Evolutionary conservation across 2,888 invertebrate species (phyloP), one percentile per base, ranked within the genome.

Genomic region (Drosophila formosana): DNA sequence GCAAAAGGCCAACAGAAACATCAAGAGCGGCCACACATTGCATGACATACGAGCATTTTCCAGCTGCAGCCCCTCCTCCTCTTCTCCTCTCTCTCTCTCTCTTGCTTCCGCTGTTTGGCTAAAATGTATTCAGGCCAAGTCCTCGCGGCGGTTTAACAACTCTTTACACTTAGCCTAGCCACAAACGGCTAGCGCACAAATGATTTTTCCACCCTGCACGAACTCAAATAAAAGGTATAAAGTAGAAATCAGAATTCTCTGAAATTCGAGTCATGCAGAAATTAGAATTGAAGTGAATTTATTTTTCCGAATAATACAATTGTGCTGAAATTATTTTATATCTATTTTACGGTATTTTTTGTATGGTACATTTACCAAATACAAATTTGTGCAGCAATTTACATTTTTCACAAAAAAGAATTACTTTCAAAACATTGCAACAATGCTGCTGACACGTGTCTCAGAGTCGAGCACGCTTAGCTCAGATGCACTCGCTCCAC

Each of bases 41-140:
- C 82, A 83, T 83, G 82, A 88, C 80, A 77, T 51, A 61, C 53
- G 70, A 66, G 75, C 82, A 88, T 83, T 83, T 80, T 30, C 64
- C 62, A 74, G 47, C 58, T 82, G 82, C 85, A 78, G 32, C 13
- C 0, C 34, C 7, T 37, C 11, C 4, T 11, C 13, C 9, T n/a
- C 41, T 28, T 28, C 28, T 3, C 4, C 60, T 7, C 13, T 7
- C 25, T 3, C 18, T 0, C 9, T 4, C 9, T 9, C n/a, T 6
- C 13, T 7, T 6, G 0, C 34, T 11, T 0, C 3, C 5, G n/a
- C 26, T 25, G 47, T 37, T 45, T 18, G 2, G 18, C 13, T 45
- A 23, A 71, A 50, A 64, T 66, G 65, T 78, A 84, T 81, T 84
- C 51, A 67, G 73, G 73, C 65, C 78, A 77, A 72, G 71, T 82